Conservation (phyloP, 2,113 vertebrate genomes). For the Anas platyrhynchos region DNA sequence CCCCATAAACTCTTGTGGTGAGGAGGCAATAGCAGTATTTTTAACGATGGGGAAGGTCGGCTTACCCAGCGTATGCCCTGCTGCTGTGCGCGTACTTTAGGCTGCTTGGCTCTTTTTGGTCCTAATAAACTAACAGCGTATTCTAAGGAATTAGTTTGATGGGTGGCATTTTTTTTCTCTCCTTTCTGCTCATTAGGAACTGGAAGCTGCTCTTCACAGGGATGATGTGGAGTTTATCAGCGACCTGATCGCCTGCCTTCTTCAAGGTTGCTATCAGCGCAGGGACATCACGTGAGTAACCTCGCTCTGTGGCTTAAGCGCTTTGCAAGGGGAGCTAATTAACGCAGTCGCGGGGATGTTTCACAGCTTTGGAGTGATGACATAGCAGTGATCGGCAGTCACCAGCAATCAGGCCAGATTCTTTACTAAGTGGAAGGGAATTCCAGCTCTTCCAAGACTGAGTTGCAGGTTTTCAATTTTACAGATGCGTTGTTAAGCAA, state of each 20-base stretch:
- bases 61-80: neutral
- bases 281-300: slow-evolving; percentile 95
- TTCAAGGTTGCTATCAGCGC: slow-evolving; percentile 98
- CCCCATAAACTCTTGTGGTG: slow-evolving; percentile 7
- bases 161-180: neutral
- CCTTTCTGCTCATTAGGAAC: slow-evolving; percentile 80
- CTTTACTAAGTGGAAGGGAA: neutral
- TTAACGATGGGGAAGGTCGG: neutral
- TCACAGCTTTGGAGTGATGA: slow-evolving; percentile 36
- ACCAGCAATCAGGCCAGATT: slow-evolving; percentile 10
- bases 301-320: neutral
- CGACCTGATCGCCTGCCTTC: slow-evolving; percentile 90
- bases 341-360: neutral
- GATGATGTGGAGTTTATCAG: slow-evolving; percentile 93
- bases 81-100: neutral
- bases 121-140: neutral
- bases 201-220: slow-evolving; percentile 92
- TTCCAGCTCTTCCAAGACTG: slow-evolving; percentile 1
- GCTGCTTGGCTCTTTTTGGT: neutral
- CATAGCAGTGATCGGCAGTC: slow-evolving; percentile 9
- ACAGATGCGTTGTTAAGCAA: neutral
- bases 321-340: slow-evolving; percentile 43
- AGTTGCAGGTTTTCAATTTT: slow-evolving; percentile 7
- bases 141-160: slow-evolving; percentile 32
- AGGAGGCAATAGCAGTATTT: neutral